These are phyloP conservation scores for Sialis fuliginosa DNA, from an alignment of 2,888 invertebrate species.

Conservation along the genomic window DNA sequence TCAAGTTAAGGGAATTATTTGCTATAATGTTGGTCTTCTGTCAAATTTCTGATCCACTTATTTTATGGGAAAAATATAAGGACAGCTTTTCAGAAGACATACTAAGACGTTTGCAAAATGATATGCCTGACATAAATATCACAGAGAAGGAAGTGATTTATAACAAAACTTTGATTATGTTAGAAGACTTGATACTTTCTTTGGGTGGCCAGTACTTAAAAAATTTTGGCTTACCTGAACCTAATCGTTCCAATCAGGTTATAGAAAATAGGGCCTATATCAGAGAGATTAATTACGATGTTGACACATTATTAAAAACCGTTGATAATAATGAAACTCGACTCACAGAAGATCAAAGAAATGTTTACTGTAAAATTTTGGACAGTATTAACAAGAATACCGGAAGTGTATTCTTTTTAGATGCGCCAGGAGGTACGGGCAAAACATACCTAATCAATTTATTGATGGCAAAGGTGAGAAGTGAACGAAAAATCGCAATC, in stretches of 20 bases:
- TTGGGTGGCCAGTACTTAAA: conserved; percentile 8
- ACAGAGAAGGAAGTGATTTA: conserved; percentile 5
- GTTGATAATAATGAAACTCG: conserved; percentile 8
- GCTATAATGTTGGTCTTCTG: conserved; percentile 11
- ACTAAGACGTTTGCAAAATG: conserved; percentile 3
- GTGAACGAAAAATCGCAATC: conserved; percentile 10
- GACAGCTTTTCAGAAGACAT: conserved; percentile 13
- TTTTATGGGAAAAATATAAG: conserved; percentile 13
- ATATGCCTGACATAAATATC: too few species aligned
- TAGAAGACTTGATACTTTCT: conserved; percentile 9
- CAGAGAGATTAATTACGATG: conserved; percentile 9
- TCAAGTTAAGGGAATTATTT: conserved; percentile 11
- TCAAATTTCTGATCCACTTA: conserved; percentile 7
- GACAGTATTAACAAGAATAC: conserved; percentile 3
- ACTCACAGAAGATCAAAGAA: conserved; percentile 10
- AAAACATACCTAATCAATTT: conserved; percentile 15
- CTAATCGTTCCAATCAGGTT: conserved; percentile 2
- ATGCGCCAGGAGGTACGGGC: conserved; percentile 17
- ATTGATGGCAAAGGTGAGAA: conserved; percentile 11
- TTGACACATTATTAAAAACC: conserved; percentile 6
- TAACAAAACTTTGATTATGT: conserved; percentile 9
- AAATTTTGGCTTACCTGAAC: conserved; percentile 10
- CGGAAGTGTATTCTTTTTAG: conserved; percentile 12
- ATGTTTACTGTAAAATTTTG: conserved; percentile 5
- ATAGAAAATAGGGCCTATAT: neutral